Evolutionary conservation across 1,140 invertebrate species (phyloP).

Genomic region (Manduca sexta): DNA sequence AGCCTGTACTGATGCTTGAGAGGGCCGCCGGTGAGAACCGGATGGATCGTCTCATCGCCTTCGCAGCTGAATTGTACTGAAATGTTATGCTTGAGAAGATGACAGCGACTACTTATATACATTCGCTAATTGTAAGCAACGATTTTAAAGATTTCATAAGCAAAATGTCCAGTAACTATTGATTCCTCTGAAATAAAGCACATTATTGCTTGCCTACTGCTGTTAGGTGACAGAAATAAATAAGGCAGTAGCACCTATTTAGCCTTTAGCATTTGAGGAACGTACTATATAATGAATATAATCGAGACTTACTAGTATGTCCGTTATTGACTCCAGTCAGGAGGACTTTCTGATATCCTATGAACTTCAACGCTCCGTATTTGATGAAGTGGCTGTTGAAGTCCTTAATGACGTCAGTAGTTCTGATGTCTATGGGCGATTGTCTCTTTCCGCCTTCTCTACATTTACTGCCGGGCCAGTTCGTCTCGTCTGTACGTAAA

Average conservation of each 20-base stretch:
- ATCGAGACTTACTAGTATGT: constrained; percentile 37
- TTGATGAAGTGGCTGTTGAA: constrained; percentile 39
- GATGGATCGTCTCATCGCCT: constrained; percentile 36
- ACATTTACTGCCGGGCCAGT: constrained; percentile 45
- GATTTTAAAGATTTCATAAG: too few relatives aligned
- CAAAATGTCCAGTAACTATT: too few relatives aligned
- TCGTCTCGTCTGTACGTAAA: constrained; percentile 19
- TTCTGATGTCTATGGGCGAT: constrained; percentile 51
- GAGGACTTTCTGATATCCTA: constrained; percentile 38
- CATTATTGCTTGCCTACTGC: too few relatives aligned
- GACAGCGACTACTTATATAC: too few relatives aligned
- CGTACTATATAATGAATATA: too few relatives aligned
- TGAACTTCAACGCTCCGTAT: constrained; percentile 37
- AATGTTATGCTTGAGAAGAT: constrained; percentile 10
- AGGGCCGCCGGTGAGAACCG: constrained; percentile 45
- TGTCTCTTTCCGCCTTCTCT: constrained; percentile 39
- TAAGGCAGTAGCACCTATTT: too few relatives aligned
- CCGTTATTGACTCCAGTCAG: constrained; percentile 47
- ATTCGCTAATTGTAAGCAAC: too few relatives aligned
- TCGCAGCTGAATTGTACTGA: constrained; percentile 52
- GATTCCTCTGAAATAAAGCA: too few relatives aligned
- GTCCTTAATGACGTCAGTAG: constrained; percentile 31
- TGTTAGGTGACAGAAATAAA: too few relatives aligned
- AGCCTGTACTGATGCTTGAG: constrained; percentile 41
- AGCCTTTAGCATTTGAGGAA: too few relatives aligned